phyloP scores from a whole-genome alignment of 2,888 invertebrate genomes.

The Dryobota labecula region DNA sequence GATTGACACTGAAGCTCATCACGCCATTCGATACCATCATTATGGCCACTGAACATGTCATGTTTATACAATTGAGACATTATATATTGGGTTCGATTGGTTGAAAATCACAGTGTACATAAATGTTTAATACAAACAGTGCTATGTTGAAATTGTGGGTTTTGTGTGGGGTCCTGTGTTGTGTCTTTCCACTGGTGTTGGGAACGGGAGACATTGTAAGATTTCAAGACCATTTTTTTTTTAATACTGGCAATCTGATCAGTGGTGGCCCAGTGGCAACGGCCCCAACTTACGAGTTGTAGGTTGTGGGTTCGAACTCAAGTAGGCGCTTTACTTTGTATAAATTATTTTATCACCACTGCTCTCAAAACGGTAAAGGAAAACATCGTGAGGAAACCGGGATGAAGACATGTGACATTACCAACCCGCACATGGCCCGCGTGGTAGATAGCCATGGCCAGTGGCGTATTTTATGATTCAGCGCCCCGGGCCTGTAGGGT shows the following conservation, averaged over 20 bases:
- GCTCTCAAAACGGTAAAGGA: no score
- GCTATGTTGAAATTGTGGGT: slow-evolving; percentile 38
- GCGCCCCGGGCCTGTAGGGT: no score
- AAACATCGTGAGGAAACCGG: no score
- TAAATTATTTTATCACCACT: no score
- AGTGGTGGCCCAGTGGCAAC: no score
- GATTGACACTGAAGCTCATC: slow-evolving; percentile 1
- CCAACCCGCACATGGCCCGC: no score
- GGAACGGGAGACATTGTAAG: slow-evolving; percentile 48
- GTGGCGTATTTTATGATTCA: no score
- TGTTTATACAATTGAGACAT: slow-evolving; percentile 46
- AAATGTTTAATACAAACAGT: slow-evolving; percentile 2
- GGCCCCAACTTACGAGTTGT: no score
- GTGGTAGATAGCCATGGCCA: no score
- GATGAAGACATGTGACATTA: no score
- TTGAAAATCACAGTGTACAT: neutral
- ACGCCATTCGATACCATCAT: slow-evolving; percentile 54
- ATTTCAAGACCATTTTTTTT: neutral
- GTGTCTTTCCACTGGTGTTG: neutral
- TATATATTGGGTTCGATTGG: slow-evolving; percentile 42
- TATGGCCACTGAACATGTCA: slow-evolving; percentile 41
- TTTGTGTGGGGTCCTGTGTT: slow-evolving; percentile 27
- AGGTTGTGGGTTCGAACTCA: no score
- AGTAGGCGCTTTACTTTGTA: no score
- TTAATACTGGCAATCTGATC: neutral